Conservation (phyloP, 23 tunicate genomes). For the Ciona savignyi region DNA sequence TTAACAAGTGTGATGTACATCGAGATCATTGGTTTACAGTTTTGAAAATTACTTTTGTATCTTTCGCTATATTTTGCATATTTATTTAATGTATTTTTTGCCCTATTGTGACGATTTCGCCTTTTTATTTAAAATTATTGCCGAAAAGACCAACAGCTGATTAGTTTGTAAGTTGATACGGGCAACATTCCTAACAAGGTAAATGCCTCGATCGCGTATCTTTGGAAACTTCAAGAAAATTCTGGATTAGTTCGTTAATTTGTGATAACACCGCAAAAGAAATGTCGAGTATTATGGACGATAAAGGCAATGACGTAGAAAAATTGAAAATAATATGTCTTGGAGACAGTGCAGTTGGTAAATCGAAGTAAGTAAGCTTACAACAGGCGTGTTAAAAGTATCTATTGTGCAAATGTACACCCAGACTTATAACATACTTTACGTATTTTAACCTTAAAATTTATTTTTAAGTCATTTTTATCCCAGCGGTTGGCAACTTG, state of each 20-base stretch:
- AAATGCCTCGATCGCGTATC: not conserved
- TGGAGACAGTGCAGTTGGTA: slow-evolving; percentile 99
- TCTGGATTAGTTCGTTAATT: not conserved
- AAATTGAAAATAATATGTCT: slow-evolving; percentile 79
- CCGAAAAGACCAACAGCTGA: not conserved
- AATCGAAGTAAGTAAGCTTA: slow-evolving; percentile 92
- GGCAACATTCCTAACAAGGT: not conserved
- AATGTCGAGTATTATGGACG: not conserved
- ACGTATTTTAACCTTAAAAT: too few species aligned
- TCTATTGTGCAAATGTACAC: too few species aligned
- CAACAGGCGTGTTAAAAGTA: too few species aligned
- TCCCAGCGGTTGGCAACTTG: too few species aligned
- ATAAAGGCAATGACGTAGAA: slow-evolving; percentile 40
- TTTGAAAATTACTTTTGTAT: too few species aligned
- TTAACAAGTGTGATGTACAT: too few species aligned
- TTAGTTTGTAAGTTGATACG: not conserved
- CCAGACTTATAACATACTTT: too few species aligned
- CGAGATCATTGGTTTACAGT: too few species aligned
- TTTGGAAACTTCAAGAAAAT: not conserved
- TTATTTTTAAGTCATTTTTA: too few species aligned
- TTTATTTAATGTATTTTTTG: too few species aligned
- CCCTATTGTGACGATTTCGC: too few species aligned
- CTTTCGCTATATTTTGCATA: too few species aligned
- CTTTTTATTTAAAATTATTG: not conserved
- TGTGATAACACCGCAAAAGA: not conserved